phyloP scores from a whole-genome alignment of 2,888 invertebrate species.

The Coremacera marginata region DNA sequence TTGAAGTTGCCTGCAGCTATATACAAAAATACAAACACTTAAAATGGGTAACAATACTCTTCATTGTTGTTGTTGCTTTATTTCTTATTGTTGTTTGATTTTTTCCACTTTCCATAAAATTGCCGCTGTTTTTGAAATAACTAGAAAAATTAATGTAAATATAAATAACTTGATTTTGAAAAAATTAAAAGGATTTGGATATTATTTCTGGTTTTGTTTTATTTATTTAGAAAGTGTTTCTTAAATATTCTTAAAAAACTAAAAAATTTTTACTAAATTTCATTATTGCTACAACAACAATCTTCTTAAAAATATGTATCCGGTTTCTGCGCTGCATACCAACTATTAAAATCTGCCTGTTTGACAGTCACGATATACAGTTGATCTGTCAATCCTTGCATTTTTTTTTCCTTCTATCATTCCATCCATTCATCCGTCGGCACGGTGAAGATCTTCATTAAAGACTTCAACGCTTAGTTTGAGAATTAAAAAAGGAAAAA shows the following conservation, averaged over 20 bases:
- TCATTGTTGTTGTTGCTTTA: neutral
- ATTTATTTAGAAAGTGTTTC: neutral
- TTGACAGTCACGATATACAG: neutral
- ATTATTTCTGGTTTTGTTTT: too few species aligned
- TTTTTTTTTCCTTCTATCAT: neutral
- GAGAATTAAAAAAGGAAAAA: neutral
- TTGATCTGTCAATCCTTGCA: slow-evolving; percentile 2
- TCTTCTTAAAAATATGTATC: neutral
- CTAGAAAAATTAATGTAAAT: too few species aligned
- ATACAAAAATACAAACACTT: too few species aligned
- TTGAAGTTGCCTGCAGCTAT: neutral
- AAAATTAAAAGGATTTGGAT: too few species aligned
- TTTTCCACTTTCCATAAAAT: too few species aligned
- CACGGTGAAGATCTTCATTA: slow-evolving; percentile 32
- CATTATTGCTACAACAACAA: neutral
- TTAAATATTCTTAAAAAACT: neutral
- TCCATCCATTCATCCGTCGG: neutral
- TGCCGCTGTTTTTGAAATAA: too few species aligned
- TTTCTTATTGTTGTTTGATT: neutral
- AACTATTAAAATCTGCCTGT: neutral
- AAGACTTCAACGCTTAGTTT: slow-evolving; percentile 34
- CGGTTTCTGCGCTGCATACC: neutral
- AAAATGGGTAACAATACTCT: neutral
- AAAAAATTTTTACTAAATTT: neutral
- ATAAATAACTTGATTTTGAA: too few species aligned